Conservation (phyloP, 2,113 vertebrate genomes). For the Jacana jacana region DNA sequence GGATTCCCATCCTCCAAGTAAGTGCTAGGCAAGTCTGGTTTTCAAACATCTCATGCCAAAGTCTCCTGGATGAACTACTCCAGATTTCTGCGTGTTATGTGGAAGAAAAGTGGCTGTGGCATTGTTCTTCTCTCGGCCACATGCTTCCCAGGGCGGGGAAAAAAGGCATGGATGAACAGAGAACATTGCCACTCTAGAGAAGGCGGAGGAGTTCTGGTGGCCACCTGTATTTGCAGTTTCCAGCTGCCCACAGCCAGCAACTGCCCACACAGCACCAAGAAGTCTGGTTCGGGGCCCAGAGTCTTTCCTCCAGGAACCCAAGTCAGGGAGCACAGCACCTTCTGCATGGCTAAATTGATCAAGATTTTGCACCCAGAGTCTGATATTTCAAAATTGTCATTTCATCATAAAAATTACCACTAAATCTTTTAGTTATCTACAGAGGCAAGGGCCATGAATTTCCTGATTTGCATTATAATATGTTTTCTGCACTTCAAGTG, state of each 20-base stretch:
- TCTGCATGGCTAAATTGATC: background rate
- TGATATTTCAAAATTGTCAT: background rate
- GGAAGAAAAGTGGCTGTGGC: background rate
- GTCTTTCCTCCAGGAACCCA: background rate
- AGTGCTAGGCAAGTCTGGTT: background rate
- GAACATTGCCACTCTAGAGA: background rate
- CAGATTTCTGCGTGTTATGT: background rate
- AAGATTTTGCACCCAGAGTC: background rate
- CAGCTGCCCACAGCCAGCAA: background rate
- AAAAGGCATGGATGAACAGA: background rate
- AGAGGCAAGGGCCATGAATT: background rate
- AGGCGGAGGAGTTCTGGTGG: background rate
- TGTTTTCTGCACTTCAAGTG: background rate
- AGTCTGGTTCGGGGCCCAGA: background rate
- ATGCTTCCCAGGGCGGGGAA: rapidly evolving
- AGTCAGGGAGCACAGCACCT: background rate
- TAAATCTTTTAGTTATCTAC: background rate
- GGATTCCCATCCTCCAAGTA: background rate
- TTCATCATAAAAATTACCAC: background rate
- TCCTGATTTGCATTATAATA: background rate
- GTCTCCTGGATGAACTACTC: background rate
- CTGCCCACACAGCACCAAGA: rapidly evolving
- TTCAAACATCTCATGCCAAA: background rate
- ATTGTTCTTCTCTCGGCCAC: rapidly evolving
- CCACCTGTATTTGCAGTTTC: background rate